Conservation (phyloP, 2,113 vertebrate species). For the Glaucomys volans region DNA sequence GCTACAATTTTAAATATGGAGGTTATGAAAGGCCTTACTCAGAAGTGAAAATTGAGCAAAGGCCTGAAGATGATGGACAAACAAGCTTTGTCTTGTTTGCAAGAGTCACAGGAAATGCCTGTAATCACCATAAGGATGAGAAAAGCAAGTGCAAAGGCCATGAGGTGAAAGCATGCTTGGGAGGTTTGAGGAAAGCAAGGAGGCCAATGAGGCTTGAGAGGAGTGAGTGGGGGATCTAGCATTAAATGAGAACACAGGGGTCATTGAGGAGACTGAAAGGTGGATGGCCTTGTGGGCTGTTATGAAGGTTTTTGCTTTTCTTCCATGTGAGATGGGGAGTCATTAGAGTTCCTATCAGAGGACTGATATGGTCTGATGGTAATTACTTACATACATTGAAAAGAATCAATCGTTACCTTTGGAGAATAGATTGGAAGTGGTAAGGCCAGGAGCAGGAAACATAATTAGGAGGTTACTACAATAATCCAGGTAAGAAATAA, state of each 20-base stretch:
- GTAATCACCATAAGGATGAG: not conserved
- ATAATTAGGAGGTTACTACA: not conserved
- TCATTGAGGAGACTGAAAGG: not conserved
- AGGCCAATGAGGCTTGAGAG: not conserved
- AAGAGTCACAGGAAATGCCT: too few relatives aligned
- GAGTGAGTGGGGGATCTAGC: not conserved
- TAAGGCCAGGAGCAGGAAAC: slow-evolving; percentile 1
- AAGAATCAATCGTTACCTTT: slow-evolving; percentile 27
- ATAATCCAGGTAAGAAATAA: not conserved
- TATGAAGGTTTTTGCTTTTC: not conserved
- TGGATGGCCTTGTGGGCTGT: not conserved
- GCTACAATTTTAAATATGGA: not conserved
- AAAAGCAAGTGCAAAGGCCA: not conserved
- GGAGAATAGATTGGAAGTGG: not conserved
- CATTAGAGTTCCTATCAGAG: not conserved
- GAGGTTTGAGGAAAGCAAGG: not conserved
- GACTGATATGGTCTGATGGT: not conserved
- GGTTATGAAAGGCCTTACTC: not conserved
- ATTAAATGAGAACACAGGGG: not conserved
- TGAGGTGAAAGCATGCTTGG: not conserved
- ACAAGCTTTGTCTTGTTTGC: not conserved
- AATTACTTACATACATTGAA: not conserved
- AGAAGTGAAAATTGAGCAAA: slow-evolving; percentile 40
- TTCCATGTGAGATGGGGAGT: not conserved
- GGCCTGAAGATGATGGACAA: not conserved